phyloP scores from a whole-genome alignment of 2,888 invertebrate genomes.

The Linyphia triangularis region DNA sequence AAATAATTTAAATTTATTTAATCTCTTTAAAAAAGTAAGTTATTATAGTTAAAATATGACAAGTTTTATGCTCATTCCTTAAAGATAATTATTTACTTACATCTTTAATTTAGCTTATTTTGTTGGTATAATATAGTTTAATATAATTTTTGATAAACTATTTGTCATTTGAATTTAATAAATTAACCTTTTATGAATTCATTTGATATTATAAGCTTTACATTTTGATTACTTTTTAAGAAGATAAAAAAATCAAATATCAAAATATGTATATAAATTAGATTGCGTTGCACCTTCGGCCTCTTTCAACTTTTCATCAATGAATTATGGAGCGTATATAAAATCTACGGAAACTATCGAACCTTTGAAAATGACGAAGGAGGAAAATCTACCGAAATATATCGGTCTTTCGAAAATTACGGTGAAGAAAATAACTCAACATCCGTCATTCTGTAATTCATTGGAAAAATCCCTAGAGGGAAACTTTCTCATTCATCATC shows the following conservation, averaged over 20 bases:
- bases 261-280: background rate
- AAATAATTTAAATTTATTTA: too few species aligned
- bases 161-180: too few species aligned
- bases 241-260: background rate
- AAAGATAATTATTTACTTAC: too few species aligned
- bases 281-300: background rate
- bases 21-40: too few species aligned
- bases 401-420: conserved; percentile 46
- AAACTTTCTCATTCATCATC: conserved; percentile 36
- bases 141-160: too few species aligned
- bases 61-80: too few species aligned
- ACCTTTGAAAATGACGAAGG: background rate
- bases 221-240: too few species aligned
- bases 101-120: too few species aligned
- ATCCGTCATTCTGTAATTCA: conserved; percentile 45
- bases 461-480: conserved; percentile 37
- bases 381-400: conserved; percentile 15
- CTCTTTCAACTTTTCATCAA: background rate
- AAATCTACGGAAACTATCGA: background rate
- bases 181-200: too few species aligned
- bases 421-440: conserved; percentile 26
- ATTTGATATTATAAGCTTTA: too few species aligned
- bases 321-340: background rate
- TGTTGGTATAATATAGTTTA: too few species aligned
- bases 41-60: too few species aligned